These are phyloP conservation scores for Drosophila grimshawi DNA, from an alignment of 1,140 invertebrate species.

Conservation along the genomic window DNA sequence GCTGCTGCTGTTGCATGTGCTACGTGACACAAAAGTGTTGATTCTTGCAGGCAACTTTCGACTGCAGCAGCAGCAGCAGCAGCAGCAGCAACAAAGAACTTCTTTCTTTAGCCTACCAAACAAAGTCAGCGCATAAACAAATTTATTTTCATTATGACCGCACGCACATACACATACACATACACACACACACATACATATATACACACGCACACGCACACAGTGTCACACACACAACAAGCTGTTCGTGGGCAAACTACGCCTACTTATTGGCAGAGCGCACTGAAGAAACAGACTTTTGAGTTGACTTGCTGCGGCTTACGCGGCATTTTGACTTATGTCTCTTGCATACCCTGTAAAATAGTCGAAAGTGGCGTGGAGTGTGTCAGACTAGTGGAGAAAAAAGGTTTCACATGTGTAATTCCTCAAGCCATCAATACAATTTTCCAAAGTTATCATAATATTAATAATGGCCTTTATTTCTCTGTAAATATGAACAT, in stretches of 20 bases:
- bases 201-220: neutral
- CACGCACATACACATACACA: constrained; percentile 25
- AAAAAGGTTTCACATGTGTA: neutral
- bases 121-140: constrained; percentile 63
- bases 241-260: constrained; percentile 16
- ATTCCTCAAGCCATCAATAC: too few relatives aligned
- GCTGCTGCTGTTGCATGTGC: constrained; percentile 3
- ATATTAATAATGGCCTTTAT: too few relatives aligned
- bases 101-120: constrained; percentile 48
- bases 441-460: too few relatives aligned
- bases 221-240: neutral
- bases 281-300: neutral
- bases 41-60: constrained; percentile 29
- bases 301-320: constrained; percentile 17
- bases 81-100: constrained; percentile 58
- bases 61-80: constrained; percentile 41
- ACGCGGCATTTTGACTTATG: constrained; percentile 45
- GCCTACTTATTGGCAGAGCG: constrained; percentile 38
- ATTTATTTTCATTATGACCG: constrained; percentile 69
- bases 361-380: neutral
- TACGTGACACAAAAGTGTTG: constrained; percentile 69
- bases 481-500: too few relatives aligned
- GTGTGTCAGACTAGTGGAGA: neutral
- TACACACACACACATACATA: constrained; percentile 1
- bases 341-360: constrained; percentile 18